Evolutionary conservation across 2,113 vertebrate genomes (phyloP), one percentile per base, ranked within the genome.

Genomic region (Paradoxurus hermaphroditus): DNA sequence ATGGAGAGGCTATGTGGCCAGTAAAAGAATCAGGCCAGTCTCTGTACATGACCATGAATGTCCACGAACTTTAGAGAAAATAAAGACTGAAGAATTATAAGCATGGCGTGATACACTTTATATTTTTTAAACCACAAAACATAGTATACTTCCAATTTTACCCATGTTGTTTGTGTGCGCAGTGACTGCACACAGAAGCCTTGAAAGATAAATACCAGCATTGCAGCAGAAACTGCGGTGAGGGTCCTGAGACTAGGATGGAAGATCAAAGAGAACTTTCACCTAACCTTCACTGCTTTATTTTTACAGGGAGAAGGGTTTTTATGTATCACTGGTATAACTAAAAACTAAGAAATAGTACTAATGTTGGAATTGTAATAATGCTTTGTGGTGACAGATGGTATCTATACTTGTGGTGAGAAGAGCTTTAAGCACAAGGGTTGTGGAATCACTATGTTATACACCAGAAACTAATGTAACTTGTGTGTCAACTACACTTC

Each of bases 121-220:
- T 73, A 83, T 90, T 95, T 94, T 94, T 96, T 91, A 86, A 95
- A 73, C 67, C 68, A 93, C 19, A 86, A 56, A 96, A 63, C 31
- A 85, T 82, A 77, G 10, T 86, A 41, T 3, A 51, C 39, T 72
- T 95, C 49, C 36, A 53, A 4, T 34, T 36, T 18, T 34, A 16
- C 16, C 18, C 21, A 70, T 23, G 7, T 75, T 65, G 41, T 41
- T 1, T 81, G 8, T 92, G 18, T 21, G 15, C 75, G 5, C 12
- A n/a, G 5, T 46, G 19, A 65, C 79, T 46, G 15, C 25, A 19
- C 46, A 46, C 19, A n/a, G 75, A 88, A 90, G n/a, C 7, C 5
- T 72, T 9, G 41, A 85, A 88, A n/a, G 27, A 53, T n/a, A 46
- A 95, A 84, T 51, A 78, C 18, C 87, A 86, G 65, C 84, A 7